A percentile compares a stretch with the other conserved stretches of the same genome.
phyloP scores from a whole-genome alignment of 2,113 vertebrate genomes.

The Bubalus kerabau region DNA sequence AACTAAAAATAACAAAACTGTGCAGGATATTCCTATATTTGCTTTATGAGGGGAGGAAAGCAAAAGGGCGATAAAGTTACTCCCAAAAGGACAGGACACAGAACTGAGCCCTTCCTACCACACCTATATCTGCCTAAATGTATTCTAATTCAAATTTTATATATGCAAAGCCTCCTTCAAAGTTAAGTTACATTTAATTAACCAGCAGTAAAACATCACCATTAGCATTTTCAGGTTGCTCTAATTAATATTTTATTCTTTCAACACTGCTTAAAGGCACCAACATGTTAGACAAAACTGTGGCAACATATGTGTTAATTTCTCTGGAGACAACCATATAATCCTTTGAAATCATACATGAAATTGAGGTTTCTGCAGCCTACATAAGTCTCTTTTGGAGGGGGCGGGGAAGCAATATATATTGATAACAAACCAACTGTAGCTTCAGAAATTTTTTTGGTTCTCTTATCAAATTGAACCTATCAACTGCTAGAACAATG shows the following conservation, averaged over 20 bases:
- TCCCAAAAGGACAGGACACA: neutral
- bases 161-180: neutral
- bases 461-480: neutral
- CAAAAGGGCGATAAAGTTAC: rapidly evolving
- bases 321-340: constrained; percentile 18
- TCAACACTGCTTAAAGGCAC: constrained; percentile 39
- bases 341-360: neutral
- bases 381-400: neutral
- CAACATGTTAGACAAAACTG: constrained; percentile 32
- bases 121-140: neutral
- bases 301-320: neutral
- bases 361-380: neutral
- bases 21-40: neutral
- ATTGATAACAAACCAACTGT: neutral
- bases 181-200: neutral
- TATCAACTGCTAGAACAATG: neutral
- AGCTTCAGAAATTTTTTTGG: neutral
- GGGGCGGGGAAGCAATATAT: rapidly evolving
- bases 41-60: neutral
- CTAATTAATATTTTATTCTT: constrained; percentile 58
- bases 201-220: constrained; percentile 20
- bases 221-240: constrained; percentile 11
- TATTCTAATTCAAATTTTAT: neutral
- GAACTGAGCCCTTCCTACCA: neutral
- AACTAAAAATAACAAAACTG: neutral